Conservation (phyloP, 30 jellyfish, hydroid and myxozoan species). For the Aurelia coerulea region DNA sequence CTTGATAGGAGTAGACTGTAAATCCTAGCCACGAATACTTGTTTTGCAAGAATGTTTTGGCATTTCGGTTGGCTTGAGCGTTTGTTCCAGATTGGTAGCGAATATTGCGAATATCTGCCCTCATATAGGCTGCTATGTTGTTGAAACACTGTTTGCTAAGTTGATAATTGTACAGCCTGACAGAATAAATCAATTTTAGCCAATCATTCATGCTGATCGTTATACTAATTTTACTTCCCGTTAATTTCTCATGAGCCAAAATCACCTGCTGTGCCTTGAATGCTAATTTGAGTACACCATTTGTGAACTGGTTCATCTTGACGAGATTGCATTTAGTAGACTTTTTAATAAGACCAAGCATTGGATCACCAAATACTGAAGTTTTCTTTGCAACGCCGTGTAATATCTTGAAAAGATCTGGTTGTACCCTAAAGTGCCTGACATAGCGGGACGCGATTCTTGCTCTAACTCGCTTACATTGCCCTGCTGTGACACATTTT, state of each 20-base stretch:
- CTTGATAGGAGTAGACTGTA: no score
- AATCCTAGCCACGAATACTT: no score
- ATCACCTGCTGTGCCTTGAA: constrained; percentile 29
- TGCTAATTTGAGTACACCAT: not conserved
- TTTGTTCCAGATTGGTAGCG: no score
- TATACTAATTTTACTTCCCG: constrained; percentile 17
- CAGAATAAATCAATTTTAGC: not conserved
- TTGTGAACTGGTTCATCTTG: not conserved
- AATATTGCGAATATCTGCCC: no score
- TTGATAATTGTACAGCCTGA: not conserved
- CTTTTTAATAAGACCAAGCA: not conserved
- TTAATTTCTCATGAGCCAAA: constrained; percentile 9
- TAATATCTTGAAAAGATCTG: not conserved
- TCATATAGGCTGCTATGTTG: constrained; percentile 1
- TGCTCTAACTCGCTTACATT: no score
- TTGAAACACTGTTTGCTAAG: not conserved
- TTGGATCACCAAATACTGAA: constrained; percentile 2
- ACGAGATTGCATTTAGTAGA: constrained; percentile 2
- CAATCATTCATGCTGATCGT: constrained; percentile 1
- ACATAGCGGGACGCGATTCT: not conserved
- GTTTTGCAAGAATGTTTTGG: no score
- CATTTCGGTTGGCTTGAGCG: no score
- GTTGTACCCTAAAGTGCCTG: not conserved
- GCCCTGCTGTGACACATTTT: no score
- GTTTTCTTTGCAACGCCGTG: not conserved